Conservation (phyloP, 2,113 vertebrate species). For the Eulacestoma nigropectus region DNA sequence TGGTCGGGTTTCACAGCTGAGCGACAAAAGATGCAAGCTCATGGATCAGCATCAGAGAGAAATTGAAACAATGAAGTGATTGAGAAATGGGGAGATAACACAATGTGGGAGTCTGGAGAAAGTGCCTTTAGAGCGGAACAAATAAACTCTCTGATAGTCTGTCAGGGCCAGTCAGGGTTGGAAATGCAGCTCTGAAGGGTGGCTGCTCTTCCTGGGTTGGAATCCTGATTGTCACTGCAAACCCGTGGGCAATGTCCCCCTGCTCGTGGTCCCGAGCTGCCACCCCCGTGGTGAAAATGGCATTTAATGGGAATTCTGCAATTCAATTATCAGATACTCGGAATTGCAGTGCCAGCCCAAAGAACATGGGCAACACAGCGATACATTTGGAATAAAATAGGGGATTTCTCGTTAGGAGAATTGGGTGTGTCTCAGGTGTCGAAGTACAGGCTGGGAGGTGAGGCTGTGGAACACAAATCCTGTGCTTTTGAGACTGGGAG, state of each 20-base stretch:
- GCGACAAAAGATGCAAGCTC: not conserved
- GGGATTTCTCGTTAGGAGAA: not conserved
- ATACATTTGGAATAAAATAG: fast-evolving
- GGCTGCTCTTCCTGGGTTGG: not conserved
- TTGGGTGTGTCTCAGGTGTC: not conserved
- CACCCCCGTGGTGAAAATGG: not conserved
- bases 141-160: not conserved
- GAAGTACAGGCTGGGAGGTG: not conserved
- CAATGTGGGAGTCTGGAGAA: not conserved
- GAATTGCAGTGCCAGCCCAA: not conserved
- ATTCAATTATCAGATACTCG: not conserved
- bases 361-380: fast-evolving
- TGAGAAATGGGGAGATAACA: not conserved
- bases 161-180: not conserved
- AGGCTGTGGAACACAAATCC: not conserved
- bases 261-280: not conserved
- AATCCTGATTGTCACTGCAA: not conserved
- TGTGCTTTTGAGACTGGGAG: not conserved
- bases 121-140: not conserved
- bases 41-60: not conserved
- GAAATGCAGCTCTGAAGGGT: not conserved
- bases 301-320: not conserved
- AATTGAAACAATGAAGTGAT: not conserved
- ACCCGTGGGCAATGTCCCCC: not conserved
- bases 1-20: not conserved